Evolutionary conservation across 2,113 vertebrate species (phyloP), one percentile per base, ranked within the genome.

Genomic region (Thryonomys swinderianus): DNA sequence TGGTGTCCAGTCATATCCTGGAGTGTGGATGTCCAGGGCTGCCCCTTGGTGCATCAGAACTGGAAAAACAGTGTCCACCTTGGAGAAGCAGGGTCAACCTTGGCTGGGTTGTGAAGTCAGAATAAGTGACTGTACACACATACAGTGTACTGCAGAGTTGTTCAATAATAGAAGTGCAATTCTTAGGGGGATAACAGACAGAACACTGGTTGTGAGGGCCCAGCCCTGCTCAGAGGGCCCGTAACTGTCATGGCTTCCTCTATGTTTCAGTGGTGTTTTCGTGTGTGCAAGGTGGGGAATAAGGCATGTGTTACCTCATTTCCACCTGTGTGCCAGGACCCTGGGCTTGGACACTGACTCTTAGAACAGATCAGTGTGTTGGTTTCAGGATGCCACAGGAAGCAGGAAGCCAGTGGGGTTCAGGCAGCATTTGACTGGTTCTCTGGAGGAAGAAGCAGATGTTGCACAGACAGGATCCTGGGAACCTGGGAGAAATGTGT

Each of bases 401-500:
- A 71, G 25, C 3, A 21, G 21, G 88, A 10, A 96, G 93, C 97
- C 96, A 97, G 93, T 21, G 53, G 0, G 93, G 97, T 97, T 97
- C 98, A 88, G 1, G 0, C 92, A 97, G 95, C 95, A 96, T 98
- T 96, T 97, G 95, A 97, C 97, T 96, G 96, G 55, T 93, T 83
- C 95, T 97, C 66, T 92, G 96, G 97, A 97, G 98, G 98, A 96
- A 93, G 82, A 97, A 96, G 96, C 98, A 97, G 97, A 96, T 94
- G n/a, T 90, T 95, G 92, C 17, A 78, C 94, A n/a, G n/a, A n/a
- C 96, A 96, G 76, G 96, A 94, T 95, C 95, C 96, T 97, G 21
- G 94, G 95, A 82, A 90, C 37, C 34, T 55, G 30, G 34, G 4
- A 57, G 81, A 90, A 74, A n/a, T n/a, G 97, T 97, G 96, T 98